A percentile compares a stretch with the other conserved stretches of the same genome.
These are phyloP conservation scores for Protobothrops flavoviridis DNA, from an alignment of 2,113 vertebrate species.

Conservation along the genomic window DNA sequence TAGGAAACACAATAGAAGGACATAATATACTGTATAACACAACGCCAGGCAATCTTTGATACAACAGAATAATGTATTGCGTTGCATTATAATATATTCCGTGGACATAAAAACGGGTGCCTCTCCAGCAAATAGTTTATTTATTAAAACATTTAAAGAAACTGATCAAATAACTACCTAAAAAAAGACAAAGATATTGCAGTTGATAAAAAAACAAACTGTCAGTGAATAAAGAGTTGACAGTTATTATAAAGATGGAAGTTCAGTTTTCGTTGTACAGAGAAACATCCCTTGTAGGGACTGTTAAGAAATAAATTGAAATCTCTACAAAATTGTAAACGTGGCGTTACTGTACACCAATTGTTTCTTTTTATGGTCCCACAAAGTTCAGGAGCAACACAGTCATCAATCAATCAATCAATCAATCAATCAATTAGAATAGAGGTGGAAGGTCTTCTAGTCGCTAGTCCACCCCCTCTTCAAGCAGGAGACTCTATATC, in stretches of 20 bases:
- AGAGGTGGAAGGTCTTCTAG: not conserved
- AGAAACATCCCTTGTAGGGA: not conserved
- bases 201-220: not conserved
- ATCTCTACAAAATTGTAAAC: not conserved
- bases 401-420: not conserved
- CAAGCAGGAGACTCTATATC: not conserved
- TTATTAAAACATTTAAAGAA: not conserved
- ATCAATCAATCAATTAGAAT: not conserved
- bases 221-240: not conserved
- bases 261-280: not conserved
- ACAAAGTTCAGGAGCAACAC: not conserved
- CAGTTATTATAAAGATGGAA: not conserved
- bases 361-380: not conserved
- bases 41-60: not conserved
- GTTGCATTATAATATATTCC: not conserved
- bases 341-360: not conserved
- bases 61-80: not conserved
- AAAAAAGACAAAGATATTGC: not conserved
- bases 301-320: not conserved
- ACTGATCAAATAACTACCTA: not conserved
- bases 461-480: not conserved
- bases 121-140: not conserved
- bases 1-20: not conserved
- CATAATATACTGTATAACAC: not conserved
- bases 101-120: not conserved